A percentile compares a stretch with the other conserved stretches of the same genome.
Conservation (phyloP, 2,888 invertebrate genomes). For the Ichneumoninae sp. region DNA sequence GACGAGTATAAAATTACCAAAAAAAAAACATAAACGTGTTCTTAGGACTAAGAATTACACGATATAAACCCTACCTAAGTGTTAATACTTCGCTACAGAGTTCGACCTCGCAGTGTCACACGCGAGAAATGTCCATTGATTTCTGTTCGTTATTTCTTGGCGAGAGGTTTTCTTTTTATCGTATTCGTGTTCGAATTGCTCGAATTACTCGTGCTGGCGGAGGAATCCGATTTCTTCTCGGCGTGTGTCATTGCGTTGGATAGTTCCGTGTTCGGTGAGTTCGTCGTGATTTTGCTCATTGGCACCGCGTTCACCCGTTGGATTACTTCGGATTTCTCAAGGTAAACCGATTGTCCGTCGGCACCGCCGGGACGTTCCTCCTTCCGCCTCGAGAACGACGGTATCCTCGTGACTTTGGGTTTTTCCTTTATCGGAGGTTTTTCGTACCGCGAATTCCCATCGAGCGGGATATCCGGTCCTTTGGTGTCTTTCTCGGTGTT, state of each 20-base stretch:
- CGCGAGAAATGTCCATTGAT: neutral
- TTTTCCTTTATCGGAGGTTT: conserved; percentile 78
- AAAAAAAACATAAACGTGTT: conserved; percentile 31
- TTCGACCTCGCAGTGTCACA: neutral
- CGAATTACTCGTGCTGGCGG: conserved; percentile 71
- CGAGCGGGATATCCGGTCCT: conserved; percentile 56
- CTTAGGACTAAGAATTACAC: conserved; percentile 27
- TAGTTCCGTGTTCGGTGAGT: conserved; percentile 68
- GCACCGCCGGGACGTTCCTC: conserved; percentile 69
- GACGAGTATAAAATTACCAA: conserved; percentile 55
- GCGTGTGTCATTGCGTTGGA: conserved; percentile 73
- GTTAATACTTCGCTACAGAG: conserved; percentile 56
- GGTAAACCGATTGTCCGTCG: conserved; percentile 58
- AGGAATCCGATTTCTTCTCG: conserved; percentile 73
- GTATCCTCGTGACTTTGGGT: conserved; percentile 78
- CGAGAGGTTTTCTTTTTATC: conserved; percentile 76
- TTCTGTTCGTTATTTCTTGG: conserved; percentile 71
- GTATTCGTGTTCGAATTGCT: conserved; percentile 75
- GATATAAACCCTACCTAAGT: conserved; percentile 35
- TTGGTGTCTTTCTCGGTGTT: conserved; percentile 73
- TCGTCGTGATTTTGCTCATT: conserved; percentile 51
- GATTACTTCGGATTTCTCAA: conserved; percentile 76
- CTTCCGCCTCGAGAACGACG: conserved; percentile 76
- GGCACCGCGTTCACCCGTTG: conserved; percentile 73
- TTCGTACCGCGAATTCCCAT: conserved; percentile 60